Conservation (phyloP, 2,888 invertebrate species). For the Rhynchonema sp. region DNA sequence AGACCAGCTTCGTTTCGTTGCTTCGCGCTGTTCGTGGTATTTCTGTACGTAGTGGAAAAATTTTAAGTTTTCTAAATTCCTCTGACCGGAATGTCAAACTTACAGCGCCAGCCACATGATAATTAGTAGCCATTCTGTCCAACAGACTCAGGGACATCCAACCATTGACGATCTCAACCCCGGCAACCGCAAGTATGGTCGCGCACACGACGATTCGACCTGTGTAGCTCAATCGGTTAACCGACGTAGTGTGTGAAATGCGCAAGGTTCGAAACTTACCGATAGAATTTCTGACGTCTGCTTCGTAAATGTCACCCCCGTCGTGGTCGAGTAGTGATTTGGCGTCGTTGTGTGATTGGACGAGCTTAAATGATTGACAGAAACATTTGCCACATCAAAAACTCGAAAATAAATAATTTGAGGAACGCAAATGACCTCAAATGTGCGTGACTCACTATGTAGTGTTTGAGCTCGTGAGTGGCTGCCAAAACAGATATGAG, state of each 20-base stretch:
- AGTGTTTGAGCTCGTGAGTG: no score
- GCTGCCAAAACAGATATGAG: no score
- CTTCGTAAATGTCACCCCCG: background rate
- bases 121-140: slow-evolving; percentile 17
- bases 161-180: slow-evolving; percentile 16
- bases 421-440: no score
- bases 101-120: slow-evolving; percentile 14
- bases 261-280: no score
- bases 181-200: slow-evolving; percentile 19
- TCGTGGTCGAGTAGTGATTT: background rate
- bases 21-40: background rate
- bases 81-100: background rate
- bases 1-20: background rate
- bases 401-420: no score
- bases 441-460: no score
- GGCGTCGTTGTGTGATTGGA: background rate
- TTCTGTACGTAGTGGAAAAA: background rate
- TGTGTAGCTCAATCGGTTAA: no score
- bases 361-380: background rate
- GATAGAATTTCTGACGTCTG: background rate
- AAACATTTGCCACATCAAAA: no score
- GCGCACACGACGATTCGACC: slow-evolving; percentile 19
- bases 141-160: slow-evolving; percentile 17
- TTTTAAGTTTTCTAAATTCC: background rate
- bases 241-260: no score